Base-by-base conservation (phyloP, 2,797 vertebrate species). In the Hyperoplus immaculatus region DNA sequence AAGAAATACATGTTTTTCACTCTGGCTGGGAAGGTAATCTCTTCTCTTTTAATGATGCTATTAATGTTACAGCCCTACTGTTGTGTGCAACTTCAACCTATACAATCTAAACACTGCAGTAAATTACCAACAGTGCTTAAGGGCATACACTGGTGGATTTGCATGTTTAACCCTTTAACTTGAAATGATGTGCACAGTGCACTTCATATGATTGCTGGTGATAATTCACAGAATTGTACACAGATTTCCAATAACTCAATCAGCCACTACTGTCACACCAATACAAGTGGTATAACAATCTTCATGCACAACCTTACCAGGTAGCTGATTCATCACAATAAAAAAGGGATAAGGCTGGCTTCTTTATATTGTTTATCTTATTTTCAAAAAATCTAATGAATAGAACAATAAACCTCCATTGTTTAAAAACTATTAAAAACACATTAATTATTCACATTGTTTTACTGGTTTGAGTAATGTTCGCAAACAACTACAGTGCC, bases 1-100 rank as follows among this genome's bases (percentile, higher is more conserved):
- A 72, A 73, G 74, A 81, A 84, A 85, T 70, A 73, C 51, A 56
- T 69, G 78, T 72, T 87, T 87, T 83, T 70, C 53, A 45, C 39
- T 66, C 42, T 6, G 51, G 39, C 65, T 64, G 38, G 39, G 29
- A 83, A 56, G 53, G 51, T 18, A 72, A 69, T 64, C 49, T 54
- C 13, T 5, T 70, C 64, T 64, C 21, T 65, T 76, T 87, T 86
- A 87, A 83, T 91, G 61, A 61, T 55, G 56, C 47, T 61, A 69
- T 83, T 75, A 71, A 79, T 67, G 61, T 78, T 81, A 70, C 38
- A 64, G 63, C 60, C 53, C 21, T 42, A 43, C 42, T 47, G 51
- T 61, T 63, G 59, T 62, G 51, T 73, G 39, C 62, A 85, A 69
- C 21, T 58, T 15, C 43, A 51, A 45, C 65, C 46, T 54, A 60